phyloP scores from a whole-genome alignment of 2,113 vertebrate species.

The Percopsis transmontana region DNA sequence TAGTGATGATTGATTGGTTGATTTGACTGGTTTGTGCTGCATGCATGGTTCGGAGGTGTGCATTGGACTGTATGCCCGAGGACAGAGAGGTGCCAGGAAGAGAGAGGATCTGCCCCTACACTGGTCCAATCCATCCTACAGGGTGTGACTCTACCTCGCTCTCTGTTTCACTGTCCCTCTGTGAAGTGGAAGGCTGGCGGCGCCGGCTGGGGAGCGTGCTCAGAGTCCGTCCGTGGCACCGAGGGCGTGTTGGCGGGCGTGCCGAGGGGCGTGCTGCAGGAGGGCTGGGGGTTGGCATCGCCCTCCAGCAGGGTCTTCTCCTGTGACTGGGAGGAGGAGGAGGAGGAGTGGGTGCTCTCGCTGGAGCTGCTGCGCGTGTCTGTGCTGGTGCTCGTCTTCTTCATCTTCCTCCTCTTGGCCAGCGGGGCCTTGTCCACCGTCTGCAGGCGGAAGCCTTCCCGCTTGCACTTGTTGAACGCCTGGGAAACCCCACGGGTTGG shows the following conservation, averaged over 20 bases:
- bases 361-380: constrained; percentile 98
- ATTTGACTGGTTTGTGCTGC: constrained; percentile 63
- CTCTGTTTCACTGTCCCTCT: constrained; percentile 55
- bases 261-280: constrained; percentile 54
- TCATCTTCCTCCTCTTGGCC: constrained; percentile 98
- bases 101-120: constrained; percentile 16
- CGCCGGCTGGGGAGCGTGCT: constrained; percentile 36
- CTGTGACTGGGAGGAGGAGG: constrained; percentile 89
- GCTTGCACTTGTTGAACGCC: constrained; percentile 98
- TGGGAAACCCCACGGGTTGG: constrained; percentile 62
- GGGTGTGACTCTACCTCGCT: constrained; percentile 7
- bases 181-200: constrained; percentile 72
- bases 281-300: constrained; percentile 59
- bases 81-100: constrained; percentile 40
- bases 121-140: constrained; percentile 12
- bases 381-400: constrained; percentile 97
- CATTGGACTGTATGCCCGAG: constrained; percentile 44
- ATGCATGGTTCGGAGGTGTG: constrained; percentile 52
- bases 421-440: constrained; percentile 87
- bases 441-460: constrained; percentile 97
- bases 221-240: constrained; percentile 54
- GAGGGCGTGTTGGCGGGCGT: constrained; percentile 59
- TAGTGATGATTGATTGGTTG: constrained; percentile 45
- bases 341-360: constrained; percentile 94
- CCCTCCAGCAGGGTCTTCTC: constrained; percentile 80